Base-by-base conservation (phyloP, 2,888 invertebrate genomes). In the Neoaliturus tenellus region DNA sequence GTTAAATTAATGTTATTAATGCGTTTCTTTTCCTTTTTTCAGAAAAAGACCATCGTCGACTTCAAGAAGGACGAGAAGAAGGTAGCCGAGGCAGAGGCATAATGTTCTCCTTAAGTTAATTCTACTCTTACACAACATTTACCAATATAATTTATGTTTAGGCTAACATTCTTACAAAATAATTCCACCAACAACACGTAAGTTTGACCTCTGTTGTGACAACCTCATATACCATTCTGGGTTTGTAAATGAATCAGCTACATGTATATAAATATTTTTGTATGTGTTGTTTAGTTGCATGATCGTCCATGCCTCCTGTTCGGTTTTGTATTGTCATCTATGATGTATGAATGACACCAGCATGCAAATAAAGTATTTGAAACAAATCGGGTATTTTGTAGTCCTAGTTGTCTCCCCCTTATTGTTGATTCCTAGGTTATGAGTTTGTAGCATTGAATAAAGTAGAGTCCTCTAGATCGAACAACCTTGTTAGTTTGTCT, bases 41-140 rank as follows among this genome's bases (percentile, higher is more conserved):
- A 97, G 96, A 97, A 97, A 93, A 97, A 97, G 92, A 97, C 97
- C 90, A 86, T 86, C 81, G 86, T 87, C 84, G 97, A 97, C 93
- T 97, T 97, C 97, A 97, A 97, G 91, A 97, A 97, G 94, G 96
- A 97, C 90, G 94, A 95, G 92, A 93, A 94, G 93, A 96, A 96
- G 95, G 94, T 94, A 93, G 95, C 95, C 93, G 96, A 95, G 93
- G 96, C 95, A 92, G 95, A 95, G 92, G 94, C 94, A 78, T 78
- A 78, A 91, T 80, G 67, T 73, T 94, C 93, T 96, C 90, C 90
- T 90, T 85, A 51, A 31, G 4, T 0, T 20, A 69, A 69, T 39
- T n/a, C 39, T 69, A 69, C 80, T 81, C 81, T 73, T 78, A 83
- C 81, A 73, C 80, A 41, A 35, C 67, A 39, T 67, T 44, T 84